phyloP scores from a whole-genome alignment of 1,140 invertebrate genomes.

The Rhopalosiphum maidis region DNA sequence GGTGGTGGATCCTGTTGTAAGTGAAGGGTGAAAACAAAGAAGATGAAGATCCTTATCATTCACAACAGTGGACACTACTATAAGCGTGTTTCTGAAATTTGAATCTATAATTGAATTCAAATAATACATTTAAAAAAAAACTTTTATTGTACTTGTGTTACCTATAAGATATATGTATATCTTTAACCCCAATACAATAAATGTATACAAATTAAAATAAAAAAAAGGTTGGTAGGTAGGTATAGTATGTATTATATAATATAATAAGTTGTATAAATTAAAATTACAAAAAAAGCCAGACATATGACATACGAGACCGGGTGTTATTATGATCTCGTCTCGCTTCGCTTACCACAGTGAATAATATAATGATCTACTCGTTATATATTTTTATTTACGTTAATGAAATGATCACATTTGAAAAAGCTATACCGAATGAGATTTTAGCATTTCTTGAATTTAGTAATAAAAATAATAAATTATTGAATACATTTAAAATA shows the following conservation, averaged over 20 bases:
- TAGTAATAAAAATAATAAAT: not conserved
- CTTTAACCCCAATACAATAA: not conserved
- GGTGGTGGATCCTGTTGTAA: not conserved
- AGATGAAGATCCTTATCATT: not conserved
- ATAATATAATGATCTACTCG: not conserved
- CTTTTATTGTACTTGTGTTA: not conserved
- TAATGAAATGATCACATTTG: not conserved
- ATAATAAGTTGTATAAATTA: conserved; percentile 20
- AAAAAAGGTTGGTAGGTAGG: not conserved
- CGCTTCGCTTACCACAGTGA: not conserved
- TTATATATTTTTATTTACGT: not conserved
- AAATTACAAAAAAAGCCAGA: not conserved
- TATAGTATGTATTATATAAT: not conserved
- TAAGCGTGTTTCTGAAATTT: not conserved
- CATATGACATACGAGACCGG: not conserved
- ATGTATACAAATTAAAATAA: not conserved
- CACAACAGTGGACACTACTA: not conserved
- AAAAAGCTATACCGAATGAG: not conserved
- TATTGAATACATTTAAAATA: not conserved
- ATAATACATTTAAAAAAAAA: not conserved
- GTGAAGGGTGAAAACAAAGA: not conserved
- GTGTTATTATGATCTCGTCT: not conserved
- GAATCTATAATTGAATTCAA: not conserved
- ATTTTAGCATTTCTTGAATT: not conserved
- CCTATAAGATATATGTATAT: not conserved